Evolutionary conservation across 2,113 vertebrate species (phyloP).

Genomic region (Cottus gobio): DNA sequence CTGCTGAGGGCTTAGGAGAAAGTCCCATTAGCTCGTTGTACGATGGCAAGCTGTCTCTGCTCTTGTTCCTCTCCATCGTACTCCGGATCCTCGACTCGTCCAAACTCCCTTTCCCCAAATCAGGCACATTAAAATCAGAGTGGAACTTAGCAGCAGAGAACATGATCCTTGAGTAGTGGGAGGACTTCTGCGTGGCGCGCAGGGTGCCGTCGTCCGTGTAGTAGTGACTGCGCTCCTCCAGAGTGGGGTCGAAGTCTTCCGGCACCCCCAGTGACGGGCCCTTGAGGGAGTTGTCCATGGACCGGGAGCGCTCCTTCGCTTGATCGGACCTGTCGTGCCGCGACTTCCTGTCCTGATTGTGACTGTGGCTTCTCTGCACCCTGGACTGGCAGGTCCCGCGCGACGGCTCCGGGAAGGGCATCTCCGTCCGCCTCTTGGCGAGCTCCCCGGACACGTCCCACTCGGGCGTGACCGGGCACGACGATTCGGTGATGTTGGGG

Average conservation of each 20-base stretch:
- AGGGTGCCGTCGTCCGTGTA: constrained; percentile 95
- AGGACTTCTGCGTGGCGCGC: constrained; percentile 88
- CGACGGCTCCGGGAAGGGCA: constrained; percentile 98
- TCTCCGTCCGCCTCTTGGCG: constrained; percentile 97
- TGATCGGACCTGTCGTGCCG: constrained; percentile 94
- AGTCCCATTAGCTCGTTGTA: constrained; percentile 92
- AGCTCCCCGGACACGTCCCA: constrained; percentile 99
- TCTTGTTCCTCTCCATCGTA: constrained; percentile 91
- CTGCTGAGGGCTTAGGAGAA: constrained; percentile 89
- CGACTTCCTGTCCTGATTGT: constrained; percentile 97
- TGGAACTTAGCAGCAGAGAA: constrained; percentile 91
- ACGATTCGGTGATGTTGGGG: constrained; percentile 93
- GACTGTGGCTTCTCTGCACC: constrained; percentile 99
- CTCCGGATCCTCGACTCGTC: constrained; percentile 89
- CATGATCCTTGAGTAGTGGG: constrained; percentile 92
- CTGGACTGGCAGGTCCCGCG: constrained; percentile 93
- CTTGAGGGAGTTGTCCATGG: constrained; percentile 98
- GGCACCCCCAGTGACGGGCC: constrained; percentile 90
- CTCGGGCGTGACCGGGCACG: constrained; percentile 96
- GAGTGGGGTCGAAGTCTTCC: constrained; percentile 91
- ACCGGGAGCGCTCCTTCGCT: constrained; percentile 97
- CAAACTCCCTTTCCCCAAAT: constrained; percentile 86
- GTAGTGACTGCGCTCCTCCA: constrained; percentile 93
- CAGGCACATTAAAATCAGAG: constrained; percentile 93
- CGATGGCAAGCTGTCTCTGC: constrained; percentile 89